A percentile compares a stretch with the other conserved stretches of the same genome.
Conservation (phyloP, 2,888 invertebrate species). For the Drosophila fulvimacula region DNA sequence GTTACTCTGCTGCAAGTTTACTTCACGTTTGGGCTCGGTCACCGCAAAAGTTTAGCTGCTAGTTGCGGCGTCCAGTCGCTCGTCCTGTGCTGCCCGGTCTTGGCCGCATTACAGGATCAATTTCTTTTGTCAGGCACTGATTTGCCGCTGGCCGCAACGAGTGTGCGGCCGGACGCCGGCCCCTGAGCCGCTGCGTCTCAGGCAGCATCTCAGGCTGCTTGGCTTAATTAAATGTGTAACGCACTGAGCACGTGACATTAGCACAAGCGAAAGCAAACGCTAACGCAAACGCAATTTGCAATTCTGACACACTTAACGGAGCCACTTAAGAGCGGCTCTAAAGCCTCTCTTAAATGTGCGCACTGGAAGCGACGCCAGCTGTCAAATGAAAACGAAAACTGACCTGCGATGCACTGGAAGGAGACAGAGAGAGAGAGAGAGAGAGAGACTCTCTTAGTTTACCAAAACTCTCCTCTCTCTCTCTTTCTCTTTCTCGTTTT, state of each 20-base stretch:
- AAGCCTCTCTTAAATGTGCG: constrained; percentile 29
- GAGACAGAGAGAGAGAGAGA: neutral
- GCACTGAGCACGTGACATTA: constrained; percentile 71
- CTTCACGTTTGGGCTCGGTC: constrained; percentile 58
- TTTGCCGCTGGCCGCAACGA: constrained; percentile 40
- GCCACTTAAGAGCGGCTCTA: constrained; percentile 25
- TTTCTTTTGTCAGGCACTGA: constrained; percentile 59
- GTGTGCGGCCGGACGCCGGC: constrained; percentile 19
- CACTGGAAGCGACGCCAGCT: constrained; percentile 61
- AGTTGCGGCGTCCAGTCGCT: no score
- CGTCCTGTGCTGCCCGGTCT: constrained; percentile 23
- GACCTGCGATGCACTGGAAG: constrained; percentile 61
- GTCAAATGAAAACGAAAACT: constrained; percentile 55
- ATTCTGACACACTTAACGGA: constrained; percentile 53
- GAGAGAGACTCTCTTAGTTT: constrained; percentile 30
- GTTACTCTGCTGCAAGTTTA: constrained; percentile 53
- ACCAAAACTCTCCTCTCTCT: neutral
- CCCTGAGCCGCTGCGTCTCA: no score
- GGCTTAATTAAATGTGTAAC: constrained; percentile 59
- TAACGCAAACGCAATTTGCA: constrained; percentile 61
- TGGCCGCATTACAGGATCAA: constrained; percentile 58
- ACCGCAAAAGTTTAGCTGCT: constrained; percentile 75
- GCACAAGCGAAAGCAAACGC: no score
- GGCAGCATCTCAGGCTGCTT: constrained; percentile 8
- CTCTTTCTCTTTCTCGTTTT: neutral